A percentile compares a stretch with the other conserved stretches of the same genome.
Evolutionary conservation across 2,888 invertebrate species (phyloP).

Genomic region (Gisinianus flammeolus): DNA sequence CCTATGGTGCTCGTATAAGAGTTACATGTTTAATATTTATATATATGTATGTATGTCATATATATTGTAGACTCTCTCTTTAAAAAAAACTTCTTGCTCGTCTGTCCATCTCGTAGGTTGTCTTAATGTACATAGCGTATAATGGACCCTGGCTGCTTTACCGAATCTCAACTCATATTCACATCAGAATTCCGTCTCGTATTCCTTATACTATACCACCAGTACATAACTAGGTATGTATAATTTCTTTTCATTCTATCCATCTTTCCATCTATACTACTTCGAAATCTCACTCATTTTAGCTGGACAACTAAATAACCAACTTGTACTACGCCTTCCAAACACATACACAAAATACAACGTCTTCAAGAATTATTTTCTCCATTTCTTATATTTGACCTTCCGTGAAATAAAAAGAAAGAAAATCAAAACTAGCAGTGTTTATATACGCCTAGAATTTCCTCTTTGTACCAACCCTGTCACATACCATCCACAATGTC

Average conservation of each 20-base stretch:
- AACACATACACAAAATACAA: too few relatives aligned
- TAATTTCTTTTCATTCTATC: not conserved
- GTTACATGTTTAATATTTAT: not conserved
- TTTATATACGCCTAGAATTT: too few relatives aligned
- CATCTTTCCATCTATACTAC: not conserved
- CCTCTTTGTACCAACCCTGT: too few relatives aligned
- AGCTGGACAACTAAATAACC: conserved; percentile 18
- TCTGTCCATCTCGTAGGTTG: not conserved
- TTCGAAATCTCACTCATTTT: not conserved
- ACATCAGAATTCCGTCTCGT: conserved; percentile 34
- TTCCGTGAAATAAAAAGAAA: conserved; percentile 16
- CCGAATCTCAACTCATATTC: conserved; percentile 44
- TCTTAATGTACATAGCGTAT: not conserved
- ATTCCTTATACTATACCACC: not conserved
- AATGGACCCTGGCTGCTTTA: not conserved
- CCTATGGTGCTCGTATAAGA: not conserved
- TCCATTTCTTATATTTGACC: conserved; percentile 13
- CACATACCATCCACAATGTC: too few relatives aligned
- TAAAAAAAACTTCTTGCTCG: not conserved
- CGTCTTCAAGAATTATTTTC: not conserved
- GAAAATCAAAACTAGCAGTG: too few relatives aligned
- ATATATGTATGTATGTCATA: too few relatives aligned
- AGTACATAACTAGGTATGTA: not conserved
- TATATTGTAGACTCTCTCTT: too few relatives aligned
- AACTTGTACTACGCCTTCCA: too few relatives aligned